Evolutionary conservation across 2,888 invertebrate genomes (phyloP).

Genomic region (Andrena bicolor): DNA sequence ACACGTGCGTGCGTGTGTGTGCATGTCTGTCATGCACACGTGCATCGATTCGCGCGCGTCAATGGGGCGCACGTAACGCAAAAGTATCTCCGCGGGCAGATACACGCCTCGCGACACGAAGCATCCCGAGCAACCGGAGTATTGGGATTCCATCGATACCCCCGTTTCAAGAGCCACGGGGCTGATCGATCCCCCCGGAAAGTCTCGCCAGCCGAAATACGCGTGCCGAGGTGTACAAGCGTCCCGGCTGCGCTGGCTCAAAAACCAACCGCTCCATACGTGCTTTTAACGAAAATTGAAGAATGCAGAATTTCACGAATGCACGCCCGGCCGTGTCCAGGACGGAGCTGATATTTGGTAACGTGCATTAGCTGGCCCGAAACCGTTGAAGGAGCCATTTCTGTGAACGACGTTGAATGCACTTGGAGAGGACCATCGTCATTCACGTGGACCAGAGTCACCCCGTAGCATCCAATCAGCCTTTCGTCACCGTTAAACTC

Average conservation of each 20-base stretch:
- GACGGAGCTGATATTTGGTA: neutral
- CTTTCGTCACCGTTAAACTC: constrained; percentile 42
- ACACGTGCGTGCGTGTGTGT: constrained; percentile 42
- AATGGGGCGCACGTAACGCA: constrained; percentile 26
- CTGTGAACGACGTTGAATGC: neutral
- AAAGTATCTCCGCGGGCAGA: constrained; percentile 42
- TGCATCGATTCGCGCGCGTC: constrained; percentile 18
- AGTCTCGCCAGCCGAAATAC: neutral
- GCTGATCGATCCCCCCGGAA: constrained; percentile 28
- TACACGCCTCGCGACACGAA: constrained; percentile 18
- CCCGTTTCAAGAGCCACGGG: constrained; percentile 8
- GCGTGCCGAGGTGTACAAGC: neutral
- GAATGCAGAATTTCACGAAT: neutral
- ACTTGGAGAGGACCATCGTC: neutral
- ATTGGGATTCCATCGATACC: constrained; percentile 40
- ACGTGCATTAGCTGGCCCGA: neutral
- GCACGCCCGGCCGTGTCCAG: neutral
- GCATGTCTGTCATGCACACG: constrained; percentile 13
- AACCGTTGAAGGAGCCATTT: neutral
- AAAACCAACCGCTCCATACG: constrained; percentile 1
- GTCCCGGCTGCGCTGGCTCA: neutral
- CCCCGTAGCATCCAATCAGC: constrained; percentile 24
- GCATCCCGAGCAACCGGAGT: constrained; percentile 28
- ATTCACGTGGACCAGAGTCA: constrained; percentile 14
- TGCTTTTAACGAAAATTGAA: neutral